A percentile compares a stretch with the other conserved stretches of the same genome.
Evolutionary conservation across 2,888 invertebrate genomes (phyloP).

Genomic region (Rapana venosa): DNA sequence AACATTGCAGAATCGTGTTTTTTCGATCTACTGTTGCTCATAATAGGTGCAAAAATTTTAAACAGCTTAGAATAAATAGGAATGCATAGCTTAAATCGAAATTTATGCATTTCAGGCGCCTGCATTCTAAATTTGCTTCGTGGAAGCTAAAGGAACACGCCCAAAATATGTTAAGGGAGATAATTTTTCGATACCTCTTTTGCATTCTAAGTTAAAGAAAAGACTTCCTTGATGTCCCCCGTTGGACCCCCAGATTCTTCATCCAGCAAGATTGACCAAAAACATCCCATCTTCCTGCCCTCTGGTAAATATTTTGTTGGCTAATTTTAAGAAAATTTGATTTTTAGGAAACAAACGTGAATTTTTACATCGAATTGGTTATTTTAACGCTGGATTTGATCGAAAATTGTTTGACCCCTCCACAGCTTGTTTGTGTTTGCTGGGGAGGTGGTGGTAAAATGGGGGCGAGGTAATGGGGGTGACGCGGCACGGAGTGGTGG

Average conservation of each 20-base stretch:
- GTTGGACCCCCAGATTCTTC: slow-evolving; percentile 46
- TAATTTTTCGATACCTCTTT: slow-evolving; percentile 38
- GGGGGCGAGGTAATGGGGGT: slow-evolving; percentile 44
- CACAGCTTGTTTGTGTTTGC: slow-evolving; percentile 41
- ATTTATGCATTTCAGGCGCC: slow-evolving; percentile 12
- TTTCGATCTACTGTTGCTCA: neutral
- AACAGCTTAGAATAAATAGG: neutral
- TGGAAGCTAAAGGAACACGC: slow-evolving; percentile 29
- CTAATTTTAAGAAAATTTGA: slow-evolving; percentile 24
- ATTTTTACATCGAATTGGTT: slow-evolving; percentile 13
- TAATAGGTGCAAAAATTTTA: neutral
- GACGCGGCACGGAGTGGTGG: slow-evolving; percentile 33
- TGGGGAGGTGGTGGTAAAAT: slow-evolving; percentile 43
- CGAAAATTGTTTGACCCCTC: slow-evolving; percentile 33
- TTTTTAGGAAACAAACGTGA: slow-evolving; percentile 39
- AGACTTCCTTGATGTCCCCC: slow-evolving; percentile 47
- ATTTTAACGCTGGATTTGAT: slow-evolving; percentile 20
- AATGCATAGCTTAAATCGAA: neutral
- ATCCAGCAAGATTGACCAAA: slow-evolving; percentile 46
- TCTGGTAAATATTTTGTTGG: slow-evolving; percentile 37
- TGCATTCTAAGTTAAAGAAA: slow-evolving; percentile 29
- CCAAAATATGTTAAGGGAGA: slow-evolving; percentile 38
- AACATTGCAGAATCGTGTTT: slow-evolving; percentile 16
- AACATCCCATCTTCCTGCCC: slow-evolving; percentile 45
- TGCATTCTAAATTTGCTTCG: slow-evolving; percentile 5